Conservation (phyloP, 2,888 invertebrate species). For the Epinotia demarniana region DNA sequence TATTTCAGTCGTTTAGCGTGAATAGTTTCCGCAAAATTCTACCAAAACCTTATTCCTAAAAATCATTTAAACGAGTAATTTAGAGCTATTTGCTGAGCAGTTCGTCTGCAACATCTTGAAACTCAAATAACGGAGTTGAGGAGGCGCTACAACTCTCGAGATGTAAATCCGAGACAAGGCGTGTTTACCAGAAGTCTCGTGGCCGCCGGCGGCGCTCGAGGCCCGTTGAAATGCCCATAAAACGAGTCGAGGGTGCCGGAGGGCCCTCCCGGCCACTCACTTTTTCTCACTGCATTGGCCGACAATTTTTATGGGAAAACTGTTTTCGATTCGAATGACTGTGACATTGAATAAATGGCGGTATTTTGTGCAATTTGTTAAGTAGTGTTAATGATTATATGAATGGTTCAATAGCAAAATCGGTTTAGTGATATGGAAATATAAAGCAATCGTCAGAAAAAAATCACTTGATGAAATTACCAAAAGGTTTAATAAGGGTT, state of each 20-base stretch:
- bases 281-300: constrained; percentile 18
- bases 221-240: constrained; percentile 35
- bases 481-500: no score
- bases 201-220: constrained; percentile 32
- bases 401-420: no score
- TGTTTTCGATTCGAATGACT: neutral
- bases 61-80: neutral
- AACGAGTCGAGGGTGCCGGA: constrained; percentile 30
- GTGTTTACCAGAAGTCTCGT: constrained; percentile 37
- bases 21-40: neutral
- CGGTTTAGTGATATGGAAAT: no score
- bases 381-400: no score
- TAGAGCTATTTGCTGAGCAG: constrained; percentile 1
- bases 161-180: constrained; percentile 29
- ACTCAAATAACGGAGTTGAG: constrained; percentile 31
- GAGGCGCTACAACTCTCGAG: constrained; percentile 20
- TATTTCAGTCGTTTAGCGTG: neutral
- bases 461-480: no score
- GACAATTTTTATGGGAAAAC: constrained; percentile 26
- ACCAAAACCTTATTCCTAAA: neutral
- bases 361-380: no score
- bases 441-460: no score
- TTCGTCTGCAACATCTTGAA: constrained; percentile 8
- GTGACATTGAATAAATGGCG: neutral
- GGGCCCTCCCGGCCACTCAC: constrained; percentile 33